Conservation (phyloP, 1,140 invertebrate species). For the Lucilia cuprina region DNA sequence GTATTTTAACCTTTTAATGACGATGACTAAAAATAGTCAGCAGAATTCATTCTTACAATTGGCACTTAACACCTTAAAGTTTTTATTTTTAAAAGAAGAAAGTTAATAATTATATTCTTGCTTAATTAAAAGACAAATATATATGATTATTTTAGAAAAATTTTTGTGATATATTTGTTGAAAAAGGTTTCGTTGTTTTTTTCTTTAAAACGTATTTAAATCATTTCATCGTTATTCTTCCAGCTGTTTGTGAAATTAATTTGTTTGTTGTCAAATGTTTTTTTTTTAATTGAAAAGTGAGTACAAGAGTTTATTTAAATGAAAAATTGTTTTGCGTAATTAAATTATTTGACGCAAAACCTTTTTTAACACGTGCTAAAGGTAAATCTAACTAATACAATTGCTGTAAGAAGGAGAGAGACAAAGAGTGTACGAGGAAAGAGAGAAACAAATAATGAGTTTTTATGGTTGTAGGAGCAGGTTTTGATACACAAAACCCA, state of each 20-base stretch:
- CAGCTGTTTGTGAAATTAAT: neutral
- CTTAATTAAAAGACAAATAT: no score
- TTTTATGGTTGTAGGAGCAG: no score
- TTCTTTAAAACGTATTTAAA: no score
- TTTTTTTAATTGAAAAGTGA: constrained; percentile 4
- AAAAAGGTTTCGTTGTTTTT: no score
- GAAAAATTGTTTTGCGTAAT: neutral
- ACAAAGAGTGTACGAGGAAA: no score
- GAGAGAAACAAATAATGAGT: no score
- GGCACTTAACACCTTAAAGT: neutral
- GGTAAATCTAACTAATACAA: neutral
- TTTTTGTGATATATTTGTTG: no score
- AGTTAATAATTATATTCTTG: no score
- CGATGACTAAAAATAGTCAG: neutral
- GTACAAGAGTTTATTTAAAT: neutral
- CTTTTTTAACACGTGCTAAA: neutral
- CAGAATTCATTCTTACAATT: neutral
- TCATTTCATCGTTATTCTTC: neutral
- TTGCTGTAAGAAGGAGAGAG: no score
- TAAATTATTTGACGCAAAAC: neutral
- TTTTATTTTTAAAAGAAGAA: neutral
- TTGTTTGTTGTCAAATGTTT: neutral
- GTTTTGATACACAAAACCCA: neutral
- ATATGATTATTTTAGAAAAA: no score
- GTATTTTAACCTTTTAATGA: neutral